Conservation (phyloP, 2,888 invertebrate species). For the Vesta saturnalis region DNA sequence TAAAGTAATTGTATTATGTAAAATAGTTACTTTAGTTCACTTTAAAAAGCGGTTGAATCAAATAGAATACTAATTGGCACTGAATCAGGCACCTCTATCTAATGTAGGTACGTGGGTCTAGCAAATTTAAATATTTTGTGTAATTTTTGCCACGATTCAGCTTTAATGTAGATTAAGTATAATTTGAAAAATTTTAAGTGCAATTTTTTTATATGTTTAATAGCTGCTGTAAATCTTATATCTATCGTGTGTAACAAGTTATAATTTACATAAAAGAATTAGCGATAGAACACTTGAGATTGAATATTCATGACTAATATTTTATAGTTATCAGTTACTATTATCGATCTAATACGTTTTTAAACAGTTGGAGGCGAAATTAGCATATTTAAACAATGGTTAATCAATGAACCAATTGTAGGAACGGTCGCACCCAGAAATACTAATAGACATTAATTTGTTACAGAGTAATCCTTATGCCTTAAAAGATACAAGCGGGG, state of each 20-base stretch:
- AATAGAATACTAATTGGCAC: no score
- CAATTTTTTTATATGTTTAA: neutral
- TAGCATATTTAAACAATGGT: constrained; percentile 8
- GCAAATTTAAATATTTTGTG: no score
- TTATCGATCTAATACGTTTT: constrained; percentile 1
- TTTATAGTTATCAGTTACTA: neutral
- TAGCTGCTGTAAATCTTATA: neutral
- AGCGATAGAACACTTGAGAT: neutral
- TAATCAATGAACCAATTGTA: neutral
- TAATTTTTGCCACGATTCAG: no score
- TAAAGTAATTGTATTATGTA: no score
- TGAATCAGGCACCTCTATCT: no score
- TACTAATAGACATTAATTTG: constrained; percentile 1
- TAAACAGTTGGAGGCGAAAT: neutral
- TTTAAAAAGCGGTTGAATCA: no score
- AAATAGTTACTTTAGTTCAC: no score
- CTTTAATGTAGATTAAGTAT: no score
- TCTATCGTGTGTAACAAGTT: neutral
- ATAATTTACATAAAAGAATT: constrained; percentile 10
- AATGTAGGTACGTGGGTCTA: no score
- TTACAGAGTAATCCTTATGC: constrained; percentile 89
- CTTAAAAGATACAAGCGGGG: constrained; percentile 82
- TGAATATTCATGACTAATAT: constrained; percentile 7
- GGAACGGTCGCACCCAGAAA: neutral
- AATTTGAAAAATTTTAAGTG: no score